These are phyloP conservation scores for Cheumatopsyche charites DNA, from an alignment of 1,140 invertebrate genomes.

Conservation along the genomic window DNA sequence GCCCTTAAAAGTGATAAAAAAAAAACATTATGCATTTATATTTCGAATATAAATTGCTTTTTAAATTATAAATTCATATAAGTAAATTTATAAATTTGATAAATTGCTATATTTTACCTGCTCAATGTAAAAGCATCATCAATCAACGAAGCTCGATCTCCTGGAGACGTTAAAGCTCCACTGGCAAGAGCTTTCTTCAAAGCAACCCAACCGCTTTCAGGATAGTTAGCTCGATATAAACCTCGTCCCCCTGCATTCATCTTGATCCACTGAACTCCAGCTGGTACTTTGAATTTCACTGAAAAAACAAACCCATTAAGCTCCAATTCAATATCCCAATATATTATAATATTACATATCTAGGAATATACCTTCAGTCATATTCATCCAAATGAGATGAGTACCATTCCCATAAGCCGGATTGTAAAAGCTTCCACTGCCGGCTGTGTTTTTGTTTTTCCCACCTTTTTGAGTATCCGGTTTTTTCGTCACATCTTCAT, in stretches of 20 bases:
- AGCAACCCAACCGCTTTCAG: conserved; percentile 68
- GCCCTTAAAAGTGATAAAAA: conserved; percentile 68
- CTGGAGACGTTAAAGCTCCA: conserved; percentile 61
- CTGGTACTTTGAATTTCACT: conserved; percentile 55
- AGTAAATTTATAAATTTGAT: not conserved
- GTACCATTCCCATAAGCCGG: conserved; percentile 49
- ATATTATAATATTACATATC: not conserved
- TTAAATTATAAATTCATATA: not conserved
- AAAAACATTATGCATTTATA: too few relatives aligned
- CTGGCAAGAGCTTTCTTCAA: conserved; percentile 67
- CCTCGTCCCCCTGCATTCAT: conserved; percentile 76
- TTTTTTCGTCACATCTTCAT: conserved; percentile 49
- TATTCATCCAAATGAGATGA: conserved; percentile 74
- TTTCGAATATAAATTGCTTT: too few relatives aligned
- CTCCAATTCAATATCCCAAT: not conserved
- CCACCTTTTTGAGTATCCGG: conserved; percentile 56
- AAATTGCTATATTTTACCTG: too few relatives aligned
- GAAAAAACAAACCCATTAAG: conserved; percentile 26
- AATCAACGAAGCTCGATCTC: conserved; percentile 76
- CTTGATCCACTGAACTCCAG: conserved; percentile 70
- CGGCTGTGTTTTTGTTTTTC: not conserved
- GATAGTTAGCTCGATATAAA: conserved; percentile 79
- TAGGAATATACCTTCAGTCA: conserved; percentile 65
- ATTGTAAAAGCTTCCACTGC: not conserved
- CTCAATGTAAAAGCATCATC: conserved; percentile 80